Evolutionary conservation across 2,888 invertebrate species (phyloP), one percentile per base, ranked within the genome.

Genomic region (Melikaiella ostensackeni): DNA sequence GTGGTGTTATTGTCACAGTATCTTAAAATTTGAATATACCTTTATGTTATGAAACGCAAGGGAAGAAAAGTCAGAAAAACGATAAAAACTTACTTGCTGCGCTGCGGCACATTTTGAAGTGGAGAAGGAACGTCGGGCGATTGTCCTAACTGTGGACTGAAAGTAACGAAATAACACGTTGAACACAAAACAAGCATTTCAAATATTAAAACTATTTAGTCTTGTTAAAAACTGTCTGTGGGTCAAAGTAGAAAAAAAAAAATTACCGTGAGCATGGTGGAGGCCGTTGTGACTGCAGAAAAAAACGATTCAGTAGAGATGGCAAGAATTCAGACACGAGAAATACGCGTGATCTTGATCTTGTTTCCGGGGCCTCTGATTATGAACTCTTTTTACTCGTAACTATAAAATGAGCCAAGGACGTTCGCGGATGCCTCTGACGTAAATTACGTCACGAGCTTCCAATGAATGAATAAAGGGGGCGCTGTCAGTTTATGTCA

Each of bases 101-200:
- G 90, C 90, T 5, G 89, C 85, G 50, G 84, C 84, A 85, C 90
- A 91, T 90, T 86, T 90, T 76, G 91, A 89, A 35, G 91, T 91
- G 63, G 91, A 91, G 78, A 91, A 91, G 55, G 90, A 88, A 33
- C 91, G 91, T 76, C 88, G 88, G 30, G 81, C 84, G 62, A 89
- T 81, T 78, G 84, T 86, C 76, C 86, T 88, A 63, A 86, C 85
- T 16, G 87, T 86, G 64, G 87, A 88, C 91, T 91, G 84, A 64
- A 88, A 89, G 79, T 30, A 1, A 76, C 66, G 33, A 77, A 80
- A 66, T n/a, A 8, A 61, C n/a, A 42, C 35, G 16, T 46, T 19
- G 4, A 74, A 59, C 27, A 62, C 16, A 6, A 75, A 16, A 46
- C 59, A 24, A 73, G 6, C 8, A 70, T n/a, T 55, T 30, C 0